Percentiles rank a stretch among this genome's conserved stretches.
These are phyloP conservation scores for Leptopilina boulardi DNA, from an alignment of 1,140 invertebrate species.

Conservation along the genomic window DNA sequence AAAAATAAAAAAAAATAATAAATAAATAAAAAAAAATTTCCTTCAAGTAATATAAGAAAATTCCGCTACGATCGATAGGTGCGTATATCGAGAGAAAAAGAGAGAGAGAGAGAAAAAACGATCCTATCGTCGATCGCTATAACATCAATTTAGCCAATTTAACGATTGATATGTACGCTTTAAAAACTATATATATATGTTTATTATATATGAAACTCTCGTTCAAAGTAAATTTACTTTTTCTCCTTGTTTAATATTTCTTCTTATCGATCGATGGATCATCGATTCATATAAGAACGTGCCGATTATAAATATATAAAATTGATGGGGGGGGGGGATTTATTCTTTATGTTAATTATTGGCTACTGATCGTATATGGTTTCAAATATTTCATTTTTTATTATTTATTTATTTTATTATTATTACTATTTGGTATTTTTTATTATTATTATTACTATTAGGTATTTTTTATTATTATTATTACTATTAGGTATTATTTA, in stretches of 20 bases:
- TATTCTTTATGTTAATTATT: slow-evolving; percentile 2
- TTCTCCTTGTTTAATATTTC: neutral
- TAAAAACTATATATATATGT: neutral
- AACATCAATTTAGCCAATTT: slow-evolving; percentile 6
- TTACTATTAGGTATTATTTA: too few relatives aligned
- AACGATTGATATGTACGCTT: slow-evolving; percentile 13
- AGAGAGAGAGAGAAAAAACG: neutral
- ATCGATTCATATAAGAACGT: slow-evolving; percentile 6
- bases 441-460: too few relatives aligned
- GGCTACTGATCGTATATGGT: neutral
- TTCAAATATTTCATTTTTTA: neutral
- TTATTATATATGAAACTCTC: neutral
- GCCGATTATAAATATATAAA: too few relatives aligned
- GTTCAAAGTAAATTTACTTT: neutral
- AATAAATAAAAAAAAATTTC: neutral
- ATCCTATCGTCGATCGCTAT: neutral
- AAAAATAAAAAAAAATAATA: too few relatives aligned
- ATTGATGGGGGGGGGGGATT: too few relatives aligned
- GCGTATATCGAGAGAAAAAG: neutral
- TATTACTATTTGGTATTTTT: too few relatives aligned
- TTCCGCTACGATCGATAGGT: neutral
- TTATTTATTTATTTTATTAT: too few relatives aligned
- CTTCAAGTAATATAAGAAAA: neutral
- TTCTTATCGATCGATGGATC: slow-evolving; percentile 15
- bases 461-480: too few relatives aligned